Evolutionary conservation across 2,888 invertebrate genomes (phyloP), one percentile per base, ranked within the genome.

Genomic region (Sphaerolaimus hirsutus): DNA sequence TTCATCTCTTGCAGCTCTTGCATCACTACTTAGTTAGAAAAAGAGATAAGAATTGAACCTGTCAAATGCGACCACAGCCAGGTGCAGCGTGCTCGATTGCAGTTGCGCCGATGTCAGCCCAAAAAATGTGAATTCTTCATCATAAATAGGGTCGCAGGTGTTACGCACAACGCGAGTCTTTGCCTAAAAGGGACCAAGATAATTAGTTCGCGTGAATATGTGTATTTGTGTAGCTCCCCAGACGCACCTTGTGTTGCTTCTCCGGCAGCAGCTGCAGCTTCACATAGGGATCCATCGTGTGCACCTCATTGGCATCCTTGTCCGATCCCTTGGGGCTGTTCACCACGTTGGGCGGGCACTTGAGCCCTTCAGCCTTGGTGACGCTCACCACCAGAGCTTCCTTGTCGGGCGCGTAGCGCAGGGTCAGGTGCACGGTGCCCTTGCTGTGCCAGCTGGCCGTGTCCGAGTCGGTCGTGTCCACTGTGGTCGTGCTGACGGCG

Each of bases 121-220:
- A 64, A 89, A 97, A 73, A 97, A 93, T 1, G 91, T 93, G 66
- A 97, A 97, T 66, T 91, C 91, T 68, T 97, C 97, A 61, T 97
- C 91, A 67, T 91, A 97, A 1, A 84, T 79, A 0, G 97, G 97
- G 68, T 84, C 83, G 46, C 82, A 74, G 41, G 93, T 91, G 65
- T 91, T 89, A 53, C 91, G 76, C 36, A 93, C 76, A 10, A 97
- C 91, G 48, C 91, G 74, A 50, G 89, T 89, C 69, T 89, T 91
- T 47, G 87, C 89, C 49, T 47, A 40, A 46, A 44, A n/a, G n/a
- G n/a, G n/a, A n/a, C n/a, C n/a, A n/a, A n/a, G n/a, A n/a, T n/a
- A n/a, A n/a, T n/a, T n/a, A n/a, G n/a, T n/a, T n/a, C n/a, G n/a
- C n/a, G n/a, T n/a, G n/a, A n/a, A n/a, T n/a, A n/a, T n/a, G n/a